Conservation (phyloP, 2,888 invertebrate species). For the Teinopalpus imperialis region DNA sequence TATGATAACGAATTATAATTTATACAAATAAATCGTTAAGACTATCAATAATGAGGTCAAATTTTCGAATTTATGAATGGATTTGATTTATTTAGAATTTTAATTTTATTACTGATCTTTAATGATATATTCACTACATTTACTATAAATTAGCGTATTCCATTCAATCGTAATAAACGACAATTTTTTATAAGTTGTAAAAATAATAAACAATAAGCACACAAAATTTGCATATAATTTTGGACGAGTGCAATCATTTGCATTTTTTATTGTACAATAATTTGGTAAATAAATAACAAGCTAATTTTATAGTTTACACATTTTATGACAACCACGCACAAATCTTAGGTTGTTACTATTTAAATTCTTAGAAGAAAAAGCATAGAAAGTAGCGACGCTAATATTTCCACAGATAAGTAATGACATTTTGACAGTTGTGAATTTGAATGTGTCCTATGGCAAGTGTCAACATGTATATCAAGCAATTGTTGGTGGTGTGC, state of each 20-base stretch:
- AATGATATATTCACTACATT: neutral
- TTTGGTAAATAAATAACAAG: too few relatives aligned
- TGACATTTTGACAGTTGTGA: constrained; percentile 30
- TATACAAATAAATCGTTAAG: constrained; percentile 22
- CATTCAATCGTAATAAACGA: too few relatives aligned
- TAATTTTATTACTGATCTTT: constrained; percentile 2
- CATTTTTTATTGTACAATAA: too few relatives aligned
- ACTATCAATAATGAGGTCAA: constrained; percentile 1
- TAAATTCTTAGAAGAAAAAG: neutral
- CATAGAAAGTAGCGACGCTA: neutral
- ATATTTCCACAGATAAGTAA: constrained; percentile 23
- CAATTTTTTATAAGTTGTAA: too few relatives aligned
- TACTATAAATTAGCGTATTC: too few relatives aligned
- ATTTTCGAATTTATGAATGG: constrained; percentile 8
- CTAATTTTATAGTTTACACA: too few relatives aligned
- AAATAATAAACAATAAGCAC: too few relatives aligned
- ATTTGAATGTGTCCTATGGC: constrained; percentile 21
- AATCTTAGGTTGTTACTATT: too few relatives aligned
- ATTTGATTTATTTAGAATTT: constrained; percentile 6
- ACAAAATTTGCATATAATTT: too few relatives aligned
- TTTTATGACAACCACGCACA: too few relatives aligned
- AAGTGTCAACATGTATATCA: constrained; percentile 47
- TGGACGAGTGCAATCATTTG: too few relatives aligned
- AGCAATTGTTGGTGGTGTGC: constrained; percentile 48
- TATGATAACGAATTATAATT: too few relatives aligned